These are phyloP conservation scores for Acanthisitta chloris DNA, from an alignment of 2,113 vertebrate genomes.

Conservation along the genomic window DNA sequence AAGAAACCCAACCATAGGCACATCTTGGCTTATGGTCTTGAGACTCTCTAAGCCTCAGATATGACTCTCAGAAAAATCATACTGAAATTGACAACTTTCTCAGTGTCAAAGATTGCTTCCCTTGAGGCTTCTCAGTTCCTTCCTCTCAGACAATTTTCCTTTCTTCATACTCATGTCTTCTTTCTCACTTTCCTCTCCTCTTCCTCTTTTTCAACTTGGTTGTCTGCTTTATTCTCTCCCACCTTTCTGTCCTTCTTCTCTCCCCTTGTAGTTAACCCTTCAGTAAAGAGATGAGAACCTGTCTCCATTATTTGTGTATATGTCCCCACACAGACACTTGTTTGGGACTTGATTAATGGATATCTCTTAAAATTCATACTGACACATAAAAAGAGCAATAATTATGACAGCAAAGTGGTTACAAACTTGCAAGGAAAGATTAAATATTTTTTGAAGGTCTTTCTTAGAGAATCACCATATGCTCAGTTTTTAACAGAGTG, in stretches of 20 bases:
- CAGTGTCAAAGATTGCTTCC: conserved; percentile 5
- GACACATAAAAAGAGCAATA: background rate
- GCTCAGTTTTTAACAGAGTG: background rate
- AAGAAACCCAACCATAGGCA: background rate
- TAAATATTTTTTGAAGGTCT: background rate
- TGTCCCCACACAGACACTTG: background rate
- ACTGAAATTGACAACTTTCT: conserved; percentile 16
- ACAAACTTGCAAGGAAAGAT: background rate
- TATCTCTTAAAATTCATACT: background rate
- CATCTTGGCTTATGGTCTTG: background rate
- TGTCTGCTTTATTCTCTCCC: background rate
- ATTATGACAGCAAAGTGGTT: background rate
- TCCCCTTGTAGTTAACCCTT: background rate
- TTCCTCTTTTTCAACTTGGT: background rate
- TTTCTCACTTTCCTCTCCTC: background rate
- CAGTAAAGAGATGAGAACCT: background rate
- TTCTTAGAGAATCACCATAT: background rate
- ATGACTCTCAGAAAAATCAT: background rate
- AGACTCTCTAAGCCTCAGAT: background rate
- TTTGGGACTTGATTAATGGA: background rate
- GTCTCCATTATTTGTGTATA: background rate
- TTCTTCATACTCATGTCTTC: background rate
- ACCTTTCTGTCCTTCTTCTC: background rate
- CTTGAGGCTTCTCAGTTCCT: conserved; percentile 34
- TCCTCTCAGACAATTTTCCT: background rate